Evolutionary conservation across 2,888 invertebrate species (phyloP).

Genomic region (Xiphydria camelus): DNA sequence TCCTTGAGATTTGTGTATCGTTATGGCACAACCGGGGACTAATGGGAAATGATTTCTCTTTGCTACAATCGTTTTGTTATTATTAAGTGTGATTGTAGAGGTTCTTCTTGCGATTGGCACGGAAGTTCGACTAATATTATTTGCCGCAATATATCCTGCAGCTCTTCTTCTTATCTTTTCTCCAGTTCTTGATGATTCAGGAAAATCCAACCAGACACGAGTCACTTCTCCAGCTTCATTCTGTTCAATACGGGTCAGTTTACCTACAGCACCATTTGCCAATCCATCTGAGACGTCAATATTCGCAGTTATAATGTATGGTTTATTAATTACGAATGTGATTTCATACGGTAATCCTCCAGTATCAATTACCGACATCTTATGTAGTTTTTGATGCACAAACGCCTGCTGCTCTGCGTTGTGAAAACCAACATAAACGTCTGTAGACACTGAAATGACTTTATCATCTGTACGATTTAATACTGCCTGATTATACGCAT

Average conservation of each 20-base stretch:
- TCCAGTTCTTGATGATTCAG: neutral
- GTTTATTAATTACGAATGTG: slow-evolving; percentile 15
- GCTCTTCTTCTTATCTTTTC: neutral
- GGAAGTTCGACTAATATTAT: too few species aligned
- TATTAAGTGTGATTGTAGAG: slow-evolving; percentile 1
- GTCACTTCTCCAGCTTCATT: neutral
- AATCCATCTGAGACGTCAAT: slow-evolving; percentile 41
- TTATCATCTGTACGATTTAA: slow-evolving; percentile 14
- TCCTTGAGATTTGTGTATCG: slow-evolving; percentile 18
- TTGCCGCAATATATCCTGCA: too few species aligned
- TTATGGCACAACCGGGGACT: slow-evolving; percentile 13
- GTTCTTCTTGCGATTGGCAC: slow-evolving; percentile 11
- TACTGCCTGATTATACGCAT: slow-evolving; percentile 31
- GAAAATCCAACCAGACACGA: neutral
- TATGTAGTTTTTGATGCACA: slow-evolving; percentile 20
- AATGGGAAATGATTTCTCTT: slow-evolving; percentile 15
- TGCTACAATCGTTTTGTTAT: slow-evolving; percentile 7
- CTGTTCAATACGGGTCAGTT: slow-evolving; percentile 32
- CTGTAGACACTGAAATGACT: slow-evolving; percentile 26
- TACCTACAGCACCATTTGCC: slow-evolving; percentile 37
- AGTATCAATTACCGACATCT: slow-evolving; percentile 28
- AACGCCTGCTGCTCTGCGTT: slow-evolving; percentile 17
- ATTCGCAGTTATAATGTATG: slow-evolving; percentile 34
- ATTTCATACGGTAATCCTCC: slow-evolving; percentile 34
- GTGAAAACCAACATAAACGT: slow-evolving; percentile 21